A percentile compares a stretch with the other conserved stretches of the same genome.
phyloP scores from a whole-genome alignment of 2,113 vertebrate genomes.

The Redunca redunca region DNA sequence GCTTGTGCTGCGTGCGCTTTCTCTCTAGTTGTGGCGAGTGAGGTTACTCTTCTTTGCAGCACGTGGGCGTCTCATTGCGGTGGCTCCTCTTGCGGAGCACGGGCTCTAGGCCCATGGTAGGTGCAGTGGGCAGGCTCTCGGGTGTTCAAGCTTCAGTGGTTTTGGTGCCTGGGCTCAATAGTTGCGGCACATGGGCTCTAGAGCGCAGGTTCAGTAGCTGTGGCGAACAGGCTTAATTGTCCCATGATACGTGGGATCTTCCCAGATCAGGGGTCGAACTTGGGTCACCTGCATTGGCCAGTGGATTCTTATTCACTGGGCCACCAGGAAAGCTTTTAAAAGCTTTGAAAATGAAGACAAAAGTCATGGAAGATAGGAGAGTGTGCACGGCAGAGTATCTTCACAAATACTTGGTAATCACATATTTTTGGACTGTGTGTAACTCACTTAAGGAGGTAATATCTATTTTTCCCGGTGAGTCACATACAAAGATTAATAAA shows the following conservation, averaged over 20 bases:
- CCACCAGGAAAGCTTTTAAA: not conserved
- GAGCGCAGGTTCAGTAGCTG: not conserved
- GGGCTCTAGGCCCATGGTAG: not conserved
- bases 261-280: not conserved
- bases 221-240: not conserved
- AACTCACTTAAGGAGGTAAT: too few species aligned
- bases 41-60: not conserved
- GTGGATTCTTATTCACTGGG: not conserved
- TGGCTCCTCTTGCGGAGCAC: not conserved
- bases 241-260: not conserved
- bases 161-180: not conserved
- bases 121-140: not conserved
- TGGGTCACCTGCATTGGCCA: not conserved
- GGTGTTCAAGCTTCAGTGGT: not conserved
- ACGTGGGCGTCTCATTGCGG: not conserved
- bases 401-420: not conserved
- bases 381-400: not conserved
- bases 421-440: not conserved
- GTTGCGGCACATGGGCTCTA: not conserved
- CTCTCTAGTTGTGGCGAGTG: not conserved
- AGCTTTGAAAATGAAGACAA: not conserved
- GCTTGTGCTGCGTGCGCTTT: not conserved
- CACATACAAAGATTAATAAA: not conserved
- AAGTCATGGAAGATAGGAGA: not conserved
- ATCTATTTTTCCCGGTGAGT: not conserved